Evolutionary conservation across 2,888 invertebrate genomes (phyloP), one percentile per base, ranked within the genome.

Genomic region (Loripinus fragilis): DNA sequence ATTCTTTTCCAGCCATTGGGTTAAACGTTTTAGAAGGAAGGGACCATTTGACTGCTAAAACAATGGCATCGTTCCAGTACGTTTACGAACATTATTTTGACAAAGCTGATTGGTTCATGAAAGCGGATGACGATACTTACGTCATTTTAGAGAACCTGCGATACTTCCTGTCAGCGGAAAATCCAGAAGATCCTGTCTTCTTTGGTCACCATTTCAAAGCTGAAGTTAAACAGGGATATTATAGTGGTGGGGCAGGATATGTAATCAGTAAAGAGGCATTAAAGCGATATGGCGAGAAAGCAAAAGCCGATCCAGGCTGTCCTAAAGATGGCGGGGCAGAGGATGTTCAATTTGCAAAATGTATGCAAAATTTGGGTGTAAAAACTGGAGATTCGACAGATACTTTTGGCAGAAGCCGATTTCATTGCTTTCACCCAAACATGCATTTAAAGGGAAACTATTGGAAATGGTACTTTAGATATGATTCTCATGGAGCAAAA

Each of bases 21-120:
- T 94, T 99, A 78, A 96, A 97, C 7, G 97, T 98, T 0, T 94
- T 95, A 0, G 99, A 99, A 92, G 98, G 98, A 0, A 95, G 99
- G 28, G 95, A 98, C 90, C 96, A 96, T 91, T 95, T 99, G 28
- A 99, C 99, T 97, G 98, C 96, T 5, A 99, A 99, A 95, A 99
- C 99, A 0, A 98, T 98, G 94, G 96, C 96, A 89, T 98, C 98
- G 0, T 98, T 98, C 93, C 96, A 96, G 89, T 97, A 98, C 91
- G 96, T 97, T 35, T 97, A 97, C 91, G 95, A 97, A 85, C 95
- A 98, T 71, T 89, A 98, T 93, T 94, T 96, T 73, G 95, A 98
- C 87, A 95, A 98, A 74, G 97, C 52, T 52, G 52, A 52, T 52
- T 52, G 52, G 52, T 52, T 25, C 15, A 28, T 52, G 52, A 52